A percentile compares a stretch with the other conserved stretches of the same genome.
These are phyloP conservation scores for Chaetorhynchus papuensis DNA, from an alignment of 2,113 vertebrate genomes.

Conservation along the genomic window DNA sequence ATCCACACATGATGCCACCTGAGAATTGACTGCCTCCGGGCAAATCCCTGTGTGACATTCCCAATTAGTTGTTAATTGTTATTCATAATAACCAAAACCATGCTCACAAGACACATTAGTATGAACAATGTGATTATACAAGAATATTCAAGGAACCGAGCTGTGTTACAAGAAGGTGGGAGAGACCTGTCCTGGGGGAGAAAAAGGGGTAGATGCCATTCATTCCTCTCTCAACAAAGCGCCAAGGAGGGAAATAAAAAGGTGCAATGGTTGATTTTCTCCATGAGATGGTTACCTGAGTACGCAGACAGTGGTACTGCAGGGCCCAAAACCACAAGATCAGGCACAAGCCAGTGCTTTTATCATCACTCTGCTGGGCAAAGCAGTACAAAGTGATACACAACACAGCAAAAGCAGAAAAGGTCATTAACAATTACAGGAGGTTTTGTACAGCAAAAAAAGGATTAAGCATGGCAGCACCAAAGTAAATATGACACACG, in stretches of 20 bases:
- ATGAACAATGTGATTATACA: neutral
- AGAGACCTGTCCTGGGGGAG: neutral
- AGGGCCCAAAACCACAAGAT: neutral
- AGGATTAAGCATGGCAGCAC: neutral
- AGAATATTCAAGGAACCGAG: neutral
- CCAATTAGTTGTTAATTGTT: neutral
- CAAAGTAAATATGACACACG: rapidly evolving
- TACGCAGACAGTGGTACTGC: rapidly evolving
- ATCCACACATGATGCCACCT: neutral
- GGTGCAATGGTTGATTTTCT: neutral
- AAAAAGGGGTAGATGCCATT: neutral
- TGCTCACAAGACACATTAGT: neutral
- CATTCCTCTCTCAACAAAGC: neutral
- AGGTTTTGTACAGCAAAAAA: neutral
- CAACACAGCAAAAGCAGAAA: neutral
- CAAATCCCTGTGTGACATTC: neutral
- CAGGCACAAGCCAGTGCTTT: neutral
- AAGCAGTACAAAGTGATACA: neutral
- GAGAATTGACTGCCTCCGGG: rapidly evolving
- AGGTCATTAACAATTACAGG: neutral
- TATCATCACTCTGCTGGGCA: neutral
- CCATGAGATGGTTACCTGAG: neutral
- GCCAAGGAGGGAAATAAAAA: neutral
- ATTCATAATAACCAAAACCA: neutral
- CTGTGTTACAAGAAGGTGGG: neutral